A percentile compares a stretch with the other conserved stretches of the same genome.
Evolutionary conservation across 2,797 vertebrate genomes (phyloP).

Genomic region (Catamblyrhynchus diadema): DNA sequence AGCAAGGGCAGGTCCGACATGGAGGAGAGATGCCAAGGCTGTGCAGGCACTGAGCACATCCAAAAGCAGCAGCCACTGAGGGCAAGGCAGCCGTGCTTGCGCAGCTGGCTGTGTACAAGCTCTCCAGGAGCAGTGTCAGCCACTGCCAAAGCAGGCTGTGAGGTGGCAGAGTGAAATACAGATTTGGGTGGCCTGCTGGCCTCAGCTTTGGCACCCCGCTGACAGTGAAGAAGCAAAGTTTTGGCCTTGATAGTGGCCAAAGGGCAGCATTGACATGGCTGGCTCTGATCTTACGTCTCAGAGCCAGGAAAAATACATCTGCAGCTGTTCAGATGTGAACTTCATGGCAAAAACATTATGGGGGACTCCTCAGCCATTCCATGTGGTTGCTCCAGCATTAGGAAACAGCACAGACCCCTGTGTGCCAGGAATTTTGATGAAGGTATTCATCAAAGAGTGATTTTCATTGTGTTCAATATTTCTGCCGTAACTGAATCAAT

Average conservation of each 20-base stretch:
- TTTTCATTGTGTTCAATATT: not conserved
- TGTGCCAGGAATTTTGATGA: not conserved
- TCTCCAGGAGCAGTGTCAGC: not conserved
- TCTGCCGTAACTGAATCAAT: not conserved
- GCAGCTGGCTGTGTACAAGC: accelerated
- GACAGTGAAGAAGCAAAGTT: not conserved
- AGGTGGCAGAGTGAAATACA: accelerated
- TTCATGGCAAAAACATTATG: not conserved
- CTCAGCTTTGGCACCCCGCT: not conserved
- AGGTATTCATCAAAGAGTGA: not conserved
- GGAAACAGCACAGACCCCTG: accelerated
- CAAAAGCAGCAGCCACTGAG: not conserved
- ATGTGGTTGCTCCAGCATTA: accelerated
- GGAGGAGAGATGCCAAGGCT: not conserved
- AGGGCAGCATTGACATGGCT: accelerated
- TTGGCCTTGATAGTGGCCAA: accelerated
- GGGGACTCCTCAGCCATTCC: not conserved
- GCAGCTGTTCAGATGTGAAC: not conserved
- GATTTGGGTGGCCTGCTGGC: not conserved
- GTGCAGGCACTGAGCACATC: accelerated
- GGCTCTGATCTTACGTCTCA: not conserved
- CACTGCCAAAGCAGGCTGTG: not conserved
- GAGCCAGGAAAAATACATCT: not conserved
- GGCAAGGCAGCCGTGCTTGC: not conserved
- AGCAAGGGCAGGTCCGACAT: accelerated